Base-by-base conservation (phyloP, 2,113 vertebrate genomes). In the Eulemur rufifrons region DNA sequence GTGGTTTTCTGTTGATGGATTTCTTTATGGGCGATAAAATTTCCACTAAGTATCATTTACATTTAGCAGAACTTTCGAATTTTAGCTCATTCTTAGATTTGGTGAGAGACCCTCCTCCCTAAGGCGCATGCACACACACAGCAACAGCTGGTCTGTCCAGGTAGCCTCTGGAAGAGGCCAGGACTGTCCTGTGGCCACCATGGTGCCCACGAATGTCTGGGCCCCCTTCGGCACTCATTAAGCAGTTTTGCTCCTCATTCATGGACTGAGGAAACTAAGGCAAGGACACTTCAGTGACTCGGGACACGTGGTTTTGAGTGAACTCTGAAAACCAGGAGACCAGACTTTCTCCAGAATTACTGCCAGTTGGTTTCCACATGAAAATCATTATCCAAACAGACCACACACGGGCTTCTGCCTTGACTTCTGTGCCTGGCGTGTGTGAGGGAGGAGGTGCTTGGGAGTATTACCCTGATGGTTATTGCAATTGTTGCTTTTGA, bases 401-500 rank as follows among this genome's bases (percentile, higher is more conserved):
- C 97, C 97, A 97, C 98, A 96, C 94, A 81, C 64, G 83, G 94
- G 69, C 54, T 47, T 90, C 56, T 25, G 23, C 76, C 74, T 85
- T 61, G 42, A 74, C 93, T 96, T 85, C 88, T 76, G 42, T 15
- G 5, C 14, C n/a, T 56, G 71, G 88, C 61, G 1, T 29, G 64
- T 84, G 68, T 66, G 87, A 96, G 74, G 74, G 56, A 85, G 96
- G 37, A 1, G 0, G 89, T 3, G 0, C 95, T 86, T 52, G 29
- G 78, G 94, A 96, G 76, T 93, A 64, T 78, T 92, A 82, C 54
- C 42, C 80, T 86, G 91, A 96, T 95, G 78, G 54, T 95, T 95
- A 96, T 97, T 93, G 15, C 78, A 93, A 83, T 93, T 91, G 96
- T 91, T 97, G 96, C 94, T 96, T 97, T 97, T 96, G 94, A 97